phyloP scores from a whole-genome alignment of 2,888 invertebrate species.

The Plagodis dolabraria region DNA sequence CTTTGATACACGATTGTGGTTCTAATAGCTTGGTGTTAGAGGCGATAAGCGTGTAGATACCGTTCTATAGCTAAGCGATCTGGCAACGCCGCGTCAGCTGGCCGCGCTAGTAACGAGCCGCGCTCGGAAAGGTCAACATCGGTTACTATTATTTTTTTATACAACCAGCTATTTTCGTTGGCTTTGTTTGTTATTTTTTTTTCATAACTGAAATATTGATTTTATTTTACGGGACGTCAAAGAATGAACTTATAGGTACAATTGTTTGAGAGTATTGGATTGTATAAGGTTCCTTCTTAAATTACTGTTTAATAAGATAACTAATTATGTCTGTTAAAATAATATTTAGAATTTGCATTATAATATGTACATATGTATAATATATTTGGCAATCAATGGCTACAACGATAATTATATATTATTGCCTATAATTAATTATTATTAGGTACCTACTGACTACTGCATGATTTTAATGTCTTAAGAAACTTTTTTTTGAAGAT shows the following conservation, averaged over 20 bases:
- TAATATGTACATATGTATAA: no score
- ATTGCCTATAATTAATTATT: no score
- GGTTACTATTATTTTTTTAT: constrained; percentile 79
- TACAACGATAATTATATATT: no score
- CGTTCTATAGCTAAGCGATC: constrained; percentile 57
- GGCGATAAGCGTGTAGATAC: constrained; percentile 76
- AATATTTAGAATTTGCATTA: no score
- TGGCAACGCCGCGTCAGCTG: constrained; percentile 84
- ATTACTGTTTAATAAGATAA: no score
- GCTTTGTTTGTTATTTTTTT: constrained; percentile 64
- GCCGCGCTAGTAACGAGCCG: constrained; percentile 77
- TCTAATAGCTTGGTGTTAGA: constrained; percentile 54
- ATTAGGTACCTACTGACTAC: no score
- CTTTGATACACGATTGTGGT: constrained; percentile 55
- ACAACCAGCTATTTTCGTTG: constrained; percentile 70
- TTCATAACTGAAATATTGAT: constrained; percentile 58
- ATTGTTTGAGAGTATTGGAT: constrained; percentile 14
- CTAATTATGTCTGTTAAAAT: no score
- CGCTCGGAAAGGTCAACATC: constrained; percentile 82
- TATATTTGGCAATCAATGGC: no score
- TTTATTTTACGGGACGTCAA: constrained; percentile 34
- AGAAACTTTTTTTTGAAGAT: no score
- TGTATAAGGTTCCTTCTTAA: neutral
- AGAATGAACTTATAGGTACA: constrained; percentile 14
- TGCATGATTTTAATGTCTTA: no score